Conservation (phyloP, 2,888 invertebrate genomes). For the Aspidapion aeneum region DNA sequence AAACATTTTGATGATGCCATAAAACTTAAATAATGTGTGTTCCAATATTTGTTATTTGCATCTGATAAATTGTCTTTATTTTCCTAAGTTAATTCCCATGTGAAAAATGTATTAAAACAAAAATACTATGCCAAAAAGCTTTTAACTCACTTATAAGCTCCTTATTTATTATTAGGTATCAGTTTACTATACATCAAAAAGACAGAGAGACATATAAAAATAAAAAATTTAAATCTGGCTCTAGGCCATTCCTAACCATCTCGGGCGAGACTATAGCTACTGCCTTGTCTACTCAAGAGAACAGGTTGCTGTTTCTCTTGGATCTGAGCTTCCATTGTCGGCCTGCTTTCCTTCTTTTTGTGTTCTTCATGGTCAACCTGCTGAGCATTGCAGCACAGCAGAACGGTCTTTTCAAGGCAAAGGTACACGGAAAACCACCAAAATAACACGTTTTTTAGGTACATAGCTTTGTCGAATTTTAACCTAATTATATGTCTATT, state of each 20-base stretch:
- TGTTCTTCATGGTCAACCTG: too few relatives aligned
- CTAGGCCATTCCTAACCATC: conserved; percentile 33
- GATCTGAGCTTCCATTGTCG: neutral
- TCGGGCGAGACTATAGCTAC: neutral
- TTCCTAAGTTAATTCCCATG: conserved; percentile 16
- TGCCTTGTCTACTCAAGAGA: neutral
- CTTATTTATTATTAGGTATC: too few relatives aligned
- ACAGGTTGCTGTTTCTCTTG: neutral
- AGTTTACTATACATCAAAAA: too few relatives aligned
- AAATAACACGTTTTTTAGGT: neutral
- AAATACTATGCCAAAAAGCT: too few relatives aligned
- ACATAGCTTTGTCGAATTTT: neutral
- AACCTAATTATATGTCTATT: neutral
- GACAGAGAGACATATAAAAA: too few relatives aligned
- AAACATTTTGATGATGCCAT: neutral
- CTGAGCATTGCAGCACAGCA: too few relatives aligned
- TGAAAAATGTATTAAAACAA: conserved; percentile 19
- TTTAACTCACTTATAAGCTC: too few relatives aligned
- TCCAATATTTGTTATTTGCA: conserved; percentile 20
- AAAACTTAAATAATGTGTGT: neutral
- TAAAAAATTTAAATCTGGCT: too few relatives aligned
- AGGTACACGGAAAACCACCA: neutral
- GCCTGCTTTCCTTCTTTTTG: too few relatives aligned
- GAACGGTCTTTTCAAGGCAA: neutral
- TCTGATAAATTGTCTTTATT: conserved; percentile 2